Base-by-base conservation (phyloP, 35 echinoderm and acorn worm genomes). In the Ophiothrix spiculata region DNA sequence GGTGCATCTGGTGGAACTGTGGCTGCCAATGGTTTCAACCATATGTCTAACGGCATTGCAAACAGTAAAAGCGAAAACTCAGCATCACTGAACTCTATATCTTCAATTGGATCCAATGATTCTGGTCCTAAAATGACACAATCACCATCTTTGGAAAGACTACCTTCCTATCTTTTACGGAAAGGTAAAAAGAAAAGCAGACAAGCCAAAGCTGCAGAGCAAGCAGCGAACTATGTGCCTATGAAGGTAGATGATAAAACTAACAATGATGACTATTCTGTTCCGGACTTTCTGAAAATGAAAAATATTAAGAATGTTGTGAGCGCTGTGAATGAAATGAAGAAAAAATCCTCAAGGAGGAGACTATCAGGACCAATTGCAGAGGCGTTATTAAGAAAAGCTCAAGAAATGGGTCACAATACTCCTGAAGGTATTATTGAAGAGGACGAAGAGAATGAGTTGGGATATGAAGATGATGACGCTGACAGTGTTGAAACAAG, bases 211-310 rank as follows among this genome's bases (percentile, higher is more conserved):
- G 21, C 92, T 83, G 4, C 81, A 4, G 10, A 78, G 11, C 88
- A 99, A 28, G 15, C 90, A 1, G 16, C 79, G 16, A 74, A 81
- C n/a, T n/a, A n/a, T 25, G 89, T 89, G 45, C 88, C 91, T 0
- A 73, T 99, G 23, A 94, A 94, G 29, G 60, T 69, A n/a, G 77
- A 86, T 75, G 77, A 92, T 16, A 92, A 92, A 32, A 98, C 93
- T 37, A 56, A 91, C 77, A 92, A 99, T 1, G 96, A 94, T 31
- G 92, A 99, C 60, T 94, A 91, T 49, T 86, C 96, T 33, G 37
- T 99, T 42, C 96, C 96, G 0, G 96, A 99, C n/a, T 94, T 99
- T 77, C 77, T 99, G 31, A 94, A 99, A 86, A 84, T 99, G 79
- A 93, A 93, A 45, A 99, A 93, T 56, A 92, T 99, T 0, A 99